phyloP scores from a whole-genome alignment of 2,888 invertebrate genomes.

The Callyntrura sp. region DNA sequence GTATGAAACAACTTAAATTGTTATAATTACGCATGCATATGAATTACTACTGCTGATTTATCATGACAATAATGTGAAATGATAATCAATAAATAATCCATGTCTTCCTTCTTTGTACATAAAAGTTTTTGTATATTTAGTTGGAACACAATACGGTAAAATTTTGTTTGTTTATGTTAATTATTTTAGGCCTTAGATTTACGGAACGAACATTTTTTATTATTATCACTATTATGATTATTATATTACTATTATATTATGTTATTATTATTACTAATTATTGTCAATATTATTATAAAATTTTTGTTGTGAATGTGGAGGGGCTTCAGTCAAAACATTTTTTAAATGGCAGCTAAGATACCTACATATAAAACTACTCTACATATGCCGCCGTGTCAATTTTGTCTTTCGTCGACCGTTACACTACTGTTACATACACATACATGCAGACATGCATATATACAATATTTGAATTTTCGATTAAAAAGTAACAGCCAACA shows the following conservation, averaged over 20 bases:
- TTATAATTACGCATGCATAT: not conserved
- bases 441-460: not conserved
- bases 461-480: not conserved
- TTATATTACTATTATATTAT: not conserved
- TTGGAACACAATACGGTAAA: not conserved
- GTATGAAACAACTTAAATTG: not conserved
- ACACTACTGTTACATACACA: not conserved
- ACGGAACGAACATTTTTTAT: not conserved
- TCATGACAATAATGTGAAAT: conserved; percentile 80
- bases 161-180: not conserved
- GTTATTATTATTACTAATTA: not conserved
- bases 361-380: not conserved
- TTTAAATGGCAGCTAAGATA: conserved; percentile 39
- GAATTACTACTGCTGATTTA: conserved; percentile 55
- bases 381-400: not conserved
- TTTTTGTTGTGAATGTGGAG: conserved; percentile 22
- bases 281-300: not conserved
- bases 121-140: conserved; percentile 56
- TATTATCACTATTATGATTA: not conserved
- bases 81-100: conserved; percentile 79
- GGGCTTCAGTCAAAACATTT: conserved; percentile 36
- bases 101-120: conserved; percentile 82
- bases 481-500: not conserved
- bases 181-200: not conserved
- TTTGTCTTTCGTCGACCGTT: conserved; percentile 56